Evolutionary conservation across 2,113 vertebrate genomes (phyloP).

Genomic region (Ameiurus melas): DNA sequence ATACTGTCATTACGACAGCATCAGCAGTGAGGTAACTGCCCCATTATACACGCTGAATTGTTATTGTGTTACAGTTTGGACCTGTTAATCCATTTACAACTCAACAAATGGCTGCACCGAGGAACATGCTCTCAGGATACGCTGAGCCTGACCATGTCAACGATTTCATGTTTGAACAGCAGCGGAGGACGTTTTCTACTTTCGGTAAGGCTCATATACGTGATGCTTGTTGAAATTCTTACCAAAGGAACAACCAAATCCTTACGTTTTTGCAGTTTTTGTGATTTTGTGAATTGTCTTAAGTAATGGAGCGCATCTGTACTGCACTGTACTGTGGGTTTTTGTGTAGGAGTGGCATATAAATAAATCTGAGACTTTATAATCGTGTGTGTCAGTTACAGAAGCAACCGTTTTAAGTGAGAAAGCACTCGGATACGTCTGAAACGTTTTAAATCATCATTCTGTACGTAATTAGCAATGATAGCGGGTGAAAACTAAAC

Average conservation of each 20-base stretch:
- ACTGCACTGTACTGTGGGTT: background rate
- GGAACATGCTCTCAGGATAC: slow-evolving; percentile 97
- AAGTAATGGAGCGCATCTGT: background rate
- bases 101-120: slow-evolving; percentile 95
- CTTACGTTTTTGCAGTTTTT: background rate
- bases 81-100: slow-evolving; percentile 91
- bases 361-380: background rate
- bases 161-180: slow-evolving; percentile 99
- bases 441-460: too few relatives aligned
- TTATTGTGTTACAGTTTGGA: slow-evolving; percentile 78
- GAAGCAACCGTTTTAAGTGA: background rate
- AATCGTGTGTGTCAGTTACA: background rate
- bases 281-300: background rate
- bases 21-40: background rate
- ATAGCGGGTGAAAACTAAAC: too few relatives aligned
- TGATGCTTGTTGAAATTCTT: background rate
- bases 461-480: too few relatives aligned
- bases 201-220: slow-evolving; percentile 74
- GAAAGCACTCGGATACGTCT: background rate
- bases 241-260: background rate
- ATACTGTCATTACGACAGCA: background rate
- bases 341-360: background rate
- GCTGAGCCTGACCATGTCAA: slow-evolving; percentile 96
- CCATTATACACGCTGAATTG: background rate
- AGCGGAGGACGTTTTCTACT: slow-evolving; percentile 94